A percentile compares a stretch with the other conserved stretches of the same genome.
These are phyloP conservation scores for Osmerus eperlanus DNA, from an alignment of 2,113 vertebrate species.

Conservation along the genomic window DNA sequence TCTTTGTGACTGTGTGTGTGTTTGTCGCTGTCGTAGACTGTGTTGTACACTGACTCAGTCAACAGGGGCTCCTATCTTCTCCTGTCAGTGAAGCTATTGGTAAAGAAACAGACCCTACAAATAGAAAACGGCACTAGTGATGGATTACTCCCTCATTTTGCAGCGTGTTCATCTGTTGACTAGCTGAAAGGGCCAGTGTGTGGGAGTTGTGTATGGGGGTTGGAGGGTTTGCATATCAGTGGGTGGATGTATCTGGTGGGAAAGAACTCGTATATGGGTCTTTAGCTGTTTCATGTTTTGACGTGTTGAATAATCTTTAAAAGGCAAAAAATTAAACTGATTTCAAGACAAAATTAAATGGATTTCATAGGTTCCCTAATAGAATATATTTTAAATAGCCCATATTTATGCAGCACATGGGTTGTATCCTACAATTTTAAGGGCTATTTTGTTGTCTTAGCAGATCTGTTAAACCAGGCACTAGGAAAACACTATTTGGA, in stretches of 20 bases:
- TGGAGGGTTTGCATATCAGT: slow-evolving; percentile 13
- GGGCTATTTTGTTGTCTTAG: too few species aligned
- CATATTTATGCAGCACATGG: too few species aligned
- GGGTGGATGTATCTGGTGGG: slow-evolving; percentile 9
- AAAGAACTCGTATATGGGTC: neutral
- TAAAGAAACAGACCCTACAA: slow-evolving; percentile 60
- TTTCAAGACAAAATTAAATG: too few species aligned
- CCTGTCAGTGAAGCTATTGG: slow-evolving; percentile 67
- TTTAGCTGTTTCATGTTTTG: slow-evolving; percentile 8
- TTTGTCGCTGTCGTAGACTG: neutral
- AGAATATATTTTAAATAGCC: too few species aligned
- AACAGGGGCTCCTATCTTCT: slow-evolving; percentile 65
- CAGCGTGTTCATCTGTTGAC: slow-evolving; percentile 57
- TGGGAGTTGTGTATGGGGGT: slow-evolving; percentile 31
- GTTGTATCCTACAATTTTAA: too few species aligned
- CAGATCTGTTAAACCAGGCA: too few species aligned
- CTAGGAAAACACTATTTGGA: too few species aligned
- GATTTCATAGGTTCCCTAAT: too few species aligned
- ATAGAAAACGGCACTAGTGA: slow-evolving; percentile 69
- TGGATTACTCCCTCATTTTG: slow-evolving; percentile 75
- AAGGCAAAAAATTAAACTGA: too few species aligned
- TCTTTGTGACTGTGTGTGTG: neutral
- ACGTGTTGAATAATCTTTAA: neutral
- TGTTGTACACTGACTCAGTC: slow-evolving; percentile 50
- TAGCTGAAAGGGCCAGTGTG: slow-evolving; percentile 36